Evolutionary conservation across 2,888 invertebrate species (phyloP), one percentile per base, ranked within the genome.

Genomic region (Spilosoma lubricipeda): DNA sequence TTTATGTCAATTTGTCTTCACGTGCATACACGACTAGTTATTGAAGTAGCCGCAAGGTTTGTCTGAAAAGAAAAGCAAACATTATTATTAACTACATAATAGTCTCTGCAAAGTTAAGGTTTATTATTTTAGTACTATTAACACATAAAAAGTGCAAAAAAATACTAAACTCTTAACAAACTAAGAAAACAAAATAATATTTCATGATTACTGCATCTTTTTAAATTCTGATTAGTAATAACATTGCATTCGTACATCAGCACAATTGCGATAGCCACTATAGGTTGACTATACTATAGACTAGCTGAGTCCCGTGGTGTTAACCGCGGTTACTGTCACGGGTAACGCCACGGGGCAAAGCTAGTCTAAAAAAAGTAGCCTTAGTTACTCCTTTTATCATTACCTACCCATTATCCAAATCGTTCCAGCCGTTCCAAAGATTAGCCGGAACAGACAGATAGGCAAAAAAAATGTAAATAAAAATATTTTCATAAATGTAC

Each of bases 161-260:
- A 52, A 7, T 52, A 23, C 23, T 52, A 23, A 23, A 52, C 23
- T 23, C 7, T 20, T 48, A 48, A 48, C 48, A 48, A 59, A 27
- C 11, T n/a, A 59, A 15, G n/a, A n/a, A 27, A 63, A 63, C 15
- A 15, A 59, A 3, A 59, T n/a, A 5, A 11, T 0, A 27, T 27
- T 59, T 1, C 18, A 45, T 18, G 13, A 52, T 23, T 56, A 23
- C 45, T 45, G 42, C 42, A 20, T 33, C 67, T 45, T 48, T 11
- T 15, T 67, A n/a, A 33, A 30, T 33, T 20, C 20, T 30, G 48
- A n/a, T 18, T 67, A 56, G 11, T 56, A 56, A 30, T 67, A 67
- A 72, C 66, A 70, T 8, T 70, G 33, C 69, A 73, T 73, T 36
- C 13, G n/a, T 11, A 65, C 64, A 20, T 2, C 4, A 9, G 20